Evolutionary conservation across 2,797 vertebrate species (phyloP).

Genomic region (Melanotaenia trifasciata): DNA sequence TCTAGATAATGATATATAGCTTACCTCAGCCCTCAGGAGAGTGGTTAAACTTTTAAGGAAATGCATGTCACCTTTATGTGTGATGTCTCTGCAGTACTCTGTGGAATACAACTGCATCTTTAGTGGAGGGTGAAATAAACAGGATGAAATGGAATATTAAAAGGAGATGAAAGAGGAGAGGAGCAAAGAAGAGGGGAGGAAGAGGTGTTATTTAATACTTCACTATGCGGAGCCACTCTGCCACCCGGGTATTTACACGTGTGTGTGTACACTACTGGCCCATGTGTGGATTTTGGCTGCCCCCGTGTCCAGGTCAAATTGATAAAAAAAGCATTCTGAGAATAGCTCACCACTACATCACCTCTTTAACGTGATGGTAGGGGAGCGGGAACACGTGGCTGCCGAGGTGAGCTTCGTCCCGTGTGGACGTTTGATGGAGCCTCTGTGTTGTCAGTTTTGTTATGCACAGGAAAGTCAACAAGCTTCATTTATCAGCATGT

Average conservation of each 20-base stretch:
- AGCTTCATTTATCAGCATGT: background rate
- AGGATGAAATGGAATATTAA: constrained; percentile 45
- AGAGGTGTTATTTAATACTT: constrained; percentile 52
- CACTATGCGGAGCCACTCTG: constrained; percentile 43
- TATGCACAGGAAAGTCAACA: background rate
- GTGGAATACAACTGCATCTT: constrained; percentile 43
- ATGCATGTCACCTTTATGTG: background rate
- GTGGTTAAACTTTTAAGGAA: constrained; percentile 19
- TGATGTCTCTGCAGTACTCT: constrained; percentile 29
- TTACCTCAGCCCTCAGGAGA: constrained; percentile 17
- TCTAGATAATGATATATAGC: background rate
- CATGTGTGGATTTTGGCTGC: constrained; percentile 49
- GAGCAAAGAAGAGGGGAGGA: constrained; percentile 24
- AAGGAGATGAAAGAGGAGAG: constrained; percentile 24
- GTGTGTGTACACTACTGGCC: constrained; percentile 25
- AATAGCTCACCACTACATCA: constrained; percentile 54
- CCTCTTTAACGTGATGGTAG: constrained; percentile 35
- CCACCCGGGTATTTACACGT: constrained; percentile 54
- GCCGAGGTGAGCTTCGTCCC: constrained; percentile 39
- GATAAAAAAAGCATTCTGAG: constrained; percentile 73
- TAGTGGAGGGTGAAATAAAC: constrained; percentile 61
- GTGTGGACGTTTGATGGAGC: background rate
- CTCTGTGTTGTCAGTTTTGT: background rate
- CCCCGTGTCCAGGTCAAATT: constrained; percentile 55
- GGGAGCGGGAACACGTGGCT: constrained; percentile 39